phyloP scores from a whole-genome alignment of 2,113 vertebrate species.

The Paedocypris sp. region DNA sequence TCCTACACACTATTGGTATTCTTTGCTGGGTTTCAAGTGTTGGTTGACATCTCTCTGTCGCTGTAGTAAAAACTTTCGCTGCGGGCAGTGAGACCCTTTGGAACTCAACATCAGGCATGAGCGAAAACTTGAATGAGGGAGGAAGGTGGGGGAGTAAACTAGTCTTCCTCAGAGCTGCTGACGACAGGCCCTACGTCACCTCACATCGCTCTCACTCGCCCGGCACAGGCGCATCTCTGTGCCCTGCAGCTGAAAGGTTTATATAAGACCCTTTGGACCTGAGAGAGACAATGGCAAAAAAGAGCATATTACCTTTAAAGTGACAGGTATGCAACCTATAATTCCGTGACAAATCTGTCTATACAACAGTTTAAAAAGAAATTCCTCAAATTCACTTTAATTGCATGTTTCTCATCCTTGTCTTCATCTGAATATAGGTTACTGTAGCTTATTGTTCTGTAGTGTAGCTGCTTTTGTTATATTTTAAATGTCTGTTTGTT shows the following conservation, averaged over 20 bases:
- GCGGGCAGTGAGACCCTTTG: slow-evolving; percentile 12
- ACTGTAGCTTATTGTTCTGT: no score
- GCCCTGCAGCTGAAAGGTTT: slow-evolving; percentile 17
- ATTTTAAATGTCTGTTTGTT: no score
- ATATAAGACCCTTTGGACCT: slow-evolving; percentile 17
- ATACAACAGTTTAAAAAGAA: background rate
- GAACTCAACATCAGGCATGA: slow-evolving; percentile 2
- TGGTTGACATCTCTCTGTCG: slow-evolving; percentile 1
- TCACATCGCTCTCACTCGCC: background rate
- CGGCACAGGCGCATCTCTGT: background rate
- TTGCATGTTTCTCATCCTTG: no score
- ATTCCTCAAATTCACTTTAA: no score
- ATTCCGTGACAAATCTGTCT: no score
- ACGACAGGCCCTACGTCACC: slow-evolving; percentile 19
- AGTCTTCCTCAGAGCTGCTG: slow-evolving; percentile 22
- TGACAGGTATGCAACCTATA: background rate
- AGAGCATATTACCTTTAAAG: slow-evolving; percentile 3
- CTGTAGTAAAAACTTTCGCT: slow-evolving; percentile 19
- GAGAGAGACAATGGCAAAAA: background rate
- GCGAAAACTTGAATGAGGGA: background rate
- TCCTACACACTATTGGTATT: no score
- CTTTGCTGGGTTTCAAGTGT: no score
- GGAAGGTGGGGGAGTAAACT: background rate
- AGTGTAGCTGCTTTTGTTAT: no score
- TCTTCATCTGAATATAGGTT: no score